Evolutionary conservation across 2,113 vertebrate species (phyloP).

Genomic region (Nothocercus julius): DNA sequence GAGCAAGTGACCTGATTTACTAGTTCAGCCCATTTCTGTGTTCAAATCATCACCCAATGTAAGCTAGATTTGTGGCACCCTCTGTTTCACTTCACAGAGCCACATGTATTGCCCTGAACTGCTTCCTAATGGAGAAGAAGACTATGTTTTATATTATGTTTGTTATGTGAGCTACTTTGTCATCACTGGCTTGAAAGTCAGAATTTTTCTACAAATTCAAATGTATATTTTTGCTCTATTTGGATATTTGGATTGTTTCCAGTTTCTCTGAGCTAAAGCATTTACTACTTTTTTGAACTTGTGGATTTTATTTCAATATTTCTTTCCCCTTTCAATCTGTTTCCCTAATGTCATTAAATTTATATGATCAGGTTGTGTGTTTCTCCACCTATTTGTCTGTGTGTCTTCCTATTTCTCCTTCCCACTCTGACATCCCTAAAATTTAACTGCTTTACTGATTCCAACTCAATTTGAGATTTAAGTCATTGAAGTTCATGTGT

Average conservation of each 20-base stretch:
- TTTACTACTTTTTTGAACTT: not conserved
- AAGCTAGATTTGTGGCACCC: not conserved
- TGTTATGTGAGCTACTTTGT: not conserved
- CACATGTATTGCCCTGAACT: not conserved
- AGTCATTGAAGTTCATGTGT: not conserved
- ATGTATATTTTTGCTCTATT: not conserved
- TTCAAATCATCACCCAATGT: not conserved
- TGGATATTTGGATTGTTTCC: not conserved
- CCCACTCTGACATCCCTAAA: not conserved
- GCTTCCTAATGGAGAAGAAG: not conserved
- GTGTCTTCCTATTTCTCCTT: not conserved
- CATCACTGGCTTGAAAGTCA: too few species aligned
- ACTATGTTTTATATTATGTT: not conserved
- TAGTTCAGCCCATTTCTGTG: not conserved
- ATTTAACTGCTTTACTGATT: not conserved
- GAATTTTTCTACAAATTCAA: too few species aligned
- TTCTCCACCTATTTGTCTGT: not conserved
- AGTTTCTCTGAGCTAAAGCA: not conserved
- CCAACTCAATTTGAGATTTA: not conserved
- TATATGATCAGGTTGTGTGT: not conserved
- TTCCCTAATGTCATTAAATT: not conserved
- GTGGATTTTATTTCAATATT: rapidly evolving
- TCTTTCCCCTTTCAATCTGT: not conserved
- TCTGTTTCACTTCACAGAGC: not conserved
- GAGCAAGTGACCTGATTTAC: not conserved